Percentiles rank a stretch among this genome's conserved stretches.
These are phyloP conservation scores for Hydra vulgaris DNA, from an alignment of 30 jellyfish, hydroid and myxozoan genomes.

Conservation along the genomic window DNA sequence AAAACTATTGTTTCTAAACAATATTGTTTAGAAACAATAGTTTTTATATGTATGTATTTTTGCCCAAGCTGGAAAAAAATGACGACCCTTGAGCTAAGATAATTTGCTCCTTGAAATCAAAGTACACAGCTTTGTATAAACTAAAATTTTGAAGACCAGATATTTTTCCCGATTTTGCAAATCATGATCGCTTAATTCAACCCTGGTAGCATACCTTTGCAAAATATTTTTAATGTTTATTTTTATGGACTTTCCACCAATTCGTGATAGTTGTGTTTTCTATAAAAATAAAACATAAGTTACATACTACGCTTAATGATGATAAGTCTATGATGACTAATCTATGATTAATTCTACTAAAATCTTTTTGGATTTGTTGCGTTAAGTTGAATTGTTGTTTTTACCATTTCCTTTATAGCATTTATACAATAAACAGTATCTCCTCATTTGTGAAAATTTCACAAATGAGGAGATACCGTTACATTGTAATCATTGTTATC, in stretches of 20 bases:
- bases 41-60: neutral
- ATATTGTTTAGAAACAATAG: neutral
- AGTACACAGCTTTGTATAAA: neutral
- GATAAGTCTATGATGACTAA: neutral
- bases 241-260: constrained; percentile 11
- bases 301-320: neutral
- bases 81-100: neutral
- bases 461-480: neutral
- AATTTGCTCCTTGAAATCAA: neutral
- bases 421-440: neutral
- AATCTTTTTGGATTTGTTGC: neutral
- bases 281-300: neutral
- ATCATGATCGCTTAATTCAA: neutral
- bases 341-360: neutral
- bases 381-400: neutral
- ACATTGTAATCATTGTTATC: neutral
- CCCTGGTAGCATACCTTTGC: constrained; percentile 4
- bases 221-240: constrained; percentile 2
- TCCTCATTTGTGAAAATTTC: neutral
- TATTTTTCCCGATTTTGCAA: neutral
- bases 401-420: neutral
- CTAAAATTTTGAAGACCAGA: neutral
- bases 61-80: neutral
- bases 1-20: neutral
- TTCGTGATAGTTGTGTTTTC: constrained; percentile 6